These are phyloP conservation scores for Anoplopoma fimbria DNA, from an alignment of 2,113 vertebrate species.

Conservation along the genomic window DNA sequence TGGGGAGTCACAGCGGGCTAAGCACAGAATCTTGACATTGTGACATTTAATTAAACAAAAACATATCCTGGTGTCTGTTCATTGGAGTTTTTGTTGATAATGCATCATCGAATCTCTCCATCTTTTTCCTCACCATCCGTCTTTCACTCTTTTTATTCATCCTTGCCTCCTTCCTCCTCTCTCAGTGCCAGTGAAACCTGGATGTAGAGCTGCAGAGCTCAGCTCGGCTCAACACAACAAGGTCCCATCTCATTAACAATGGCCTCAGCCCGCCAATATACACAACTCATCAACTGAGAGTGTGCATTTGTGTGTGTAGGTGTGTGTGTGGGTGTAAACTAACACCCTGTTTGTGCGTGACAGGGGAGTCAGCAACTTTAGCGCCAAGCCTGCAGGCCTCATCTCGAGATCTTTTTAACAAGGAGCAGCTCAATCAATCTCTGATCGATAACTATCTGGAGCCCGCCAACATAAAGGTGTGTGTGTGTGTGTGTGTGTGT, in stretches of 20 bases:
- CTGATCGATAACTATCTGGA: constrained; percentile 78
- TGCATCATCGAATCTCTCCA: neutral
- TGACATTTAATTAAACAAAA: neutral
- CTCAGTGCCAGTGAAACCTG: constrained; percentile 9
- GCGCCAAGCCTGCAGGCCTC: constrained; percentile 62
- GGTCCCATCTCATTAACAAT: constrained; percentile 74
- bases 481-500: constrained; percentile 30
- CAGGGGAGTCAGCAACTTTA: constrained; percentile 80
- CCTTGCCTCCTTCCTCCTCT: neutral
- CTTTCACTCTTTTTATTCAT: constrained; percentile 1
- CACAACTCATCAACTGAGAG: constrained; percentile 59
- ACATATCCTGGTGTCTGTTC: neutral
- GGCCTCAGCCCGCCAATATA: constrained; percentile 68
- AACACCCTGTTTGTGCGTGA: constrained; percentile 21
- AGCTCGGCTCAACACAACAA: constrained; percentile 57
- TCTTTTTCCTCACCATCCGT: constrained; percentile 1
- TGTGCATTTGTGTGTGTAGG: constrained; percentile 12
- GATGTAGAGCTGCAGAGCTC: constrained; percentile 56
- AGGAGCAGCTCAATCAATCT: constrained; percentile 78
- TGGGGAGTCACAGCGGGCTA: no score
- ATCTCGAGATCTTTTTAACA: constrained; percentile 78
- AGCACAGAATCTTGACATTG: no score
- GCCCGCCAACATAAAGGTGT: constrained; percentile 18
- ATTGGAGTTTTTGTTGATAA: neutral
- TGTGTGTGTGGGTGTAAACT: constrained; percentile 26